Percentiles rank a stretch among this genome's conserved stretches.
Evolutionary conservation across 2,113 vertebrate genomes (phyloP).

Genomic region (Scomber scombrus): DNA sequence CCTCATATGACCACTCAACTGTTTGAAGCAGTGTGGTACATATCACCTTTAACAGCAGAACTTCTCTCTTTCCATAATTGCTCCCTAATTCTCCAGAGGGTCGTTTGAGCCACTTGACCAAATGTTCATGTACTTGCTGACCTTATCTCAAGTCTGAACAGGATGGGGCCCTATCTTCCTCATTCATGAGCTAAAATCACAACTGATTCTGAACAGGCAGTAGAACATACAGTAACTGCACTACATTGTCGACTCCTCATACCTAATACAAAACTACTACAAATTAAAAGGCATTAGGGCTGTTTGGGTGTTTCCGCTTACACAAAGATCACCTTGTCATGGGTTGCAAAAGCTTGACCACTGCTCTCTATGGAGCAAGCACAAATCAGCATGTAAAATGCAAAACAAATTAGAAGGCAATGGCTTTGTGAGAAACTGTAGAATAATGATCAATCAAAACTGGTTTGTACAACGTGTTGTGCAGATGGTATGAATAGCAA

Average conservation of each 20-base stretch:
- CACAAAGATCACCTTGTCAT: not conserved
- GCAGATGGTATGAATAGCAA: no score
- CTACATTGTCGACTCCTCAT: constrained; percentile 14
- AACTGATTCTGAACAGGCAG: not conserved
- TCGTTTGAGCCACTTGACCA: constrained; percentile 56
- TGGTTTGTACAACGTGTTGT: no score
- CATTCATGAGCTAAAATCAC: constrained; percentile 12
- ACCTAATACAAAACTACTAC: constrained; percentile 15
- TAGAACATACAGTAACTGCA: not conserved
- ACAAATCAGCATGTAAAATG: no score
- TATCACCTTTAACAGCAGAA: constrained; percentile 32
- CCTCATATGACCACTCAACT: constrained; percentile 43
- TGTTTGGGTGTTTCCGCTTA: constrained; percentile 1
- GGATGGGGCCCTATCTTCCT: constrained; percentile 30
- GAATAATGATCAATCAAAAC: constrained; percentile 21
- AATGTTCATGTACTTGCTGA: constrained; percentile 50
- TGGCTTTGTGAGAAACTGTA: constrained; percentile 3
- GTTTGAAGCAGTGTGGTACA: constrained; percentile 26
- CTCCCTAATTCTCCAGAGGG: constrained; percentile 19
- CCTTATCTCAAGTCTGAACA: constrained; percentile 36
- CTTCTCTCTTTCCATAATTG: constrained; percentile 24
- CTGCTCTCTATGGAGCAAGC: not conserved
- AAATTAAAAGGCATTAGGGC: constrained; percentile 27
- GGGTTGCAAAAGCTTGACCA: constrained; percentile 8
- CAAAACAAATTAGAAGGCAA: constrained; percentile 4